phyloP scores from a whole-genome alignment of 1,140 invertebrate genomes.

The Eriocheir sinensis region DNA sequence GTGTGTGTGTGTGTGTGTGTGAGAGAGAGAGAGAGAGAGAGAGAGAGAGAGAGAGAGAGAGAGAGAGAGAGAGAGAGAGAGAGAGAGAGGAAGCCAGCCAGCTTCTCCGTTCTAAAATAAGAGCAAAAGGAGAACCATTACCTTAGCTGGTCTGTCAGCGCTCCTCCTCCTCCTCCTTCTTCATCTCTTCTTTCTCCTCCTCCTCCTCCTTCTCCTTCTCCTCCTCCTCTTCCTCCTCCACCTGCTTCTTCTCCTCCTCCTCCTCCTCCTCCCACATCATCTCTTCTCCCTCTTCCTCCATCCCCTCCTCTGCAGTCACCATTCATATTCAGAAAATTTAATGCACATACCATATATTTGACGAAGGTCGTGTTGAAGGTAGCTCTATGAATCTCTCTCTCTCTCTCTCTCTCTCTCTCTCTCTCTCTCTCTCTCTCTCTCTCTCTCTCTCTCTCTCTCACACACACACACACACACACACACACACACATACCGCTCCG shows the following conservation, averaged over 20 bases:
- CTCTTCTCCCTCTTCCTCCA: background rate
- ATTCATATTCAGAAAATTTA: background rate
- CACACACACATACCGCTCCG: too few relatives aligned
- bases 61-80: conserved; percentile 22
- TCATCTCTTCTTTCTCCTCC: background rate
- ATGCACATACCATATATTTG: background rate
- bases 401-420: conserved; percentile 22
- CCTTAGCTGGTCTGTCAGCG: background rate
- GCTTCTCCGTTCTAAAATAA: conserved; percentile 16
- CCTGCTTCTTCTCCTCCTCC: too few relatives aligned
- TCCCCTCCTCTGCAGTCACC: background rate
- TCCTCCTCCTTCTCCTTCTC: conserved; percentile 1
- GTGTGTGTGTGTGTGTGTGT: too few relatives aligned
- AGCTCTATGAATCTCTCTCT: background rate
- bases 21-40: background rate
- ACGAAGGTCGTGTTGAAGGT: background rate
- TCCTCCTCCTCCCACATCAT: background rate
- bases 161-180: background rate
- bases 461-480: background rate
- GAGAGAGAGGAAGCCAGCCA: background rate
- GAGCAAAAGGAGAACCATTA: conserved; percentile 5
- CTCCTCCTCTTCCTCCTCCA: conserved; percentile 37
- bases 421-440: conserved; percentile 22
- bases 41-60: conserved; percentile 22
- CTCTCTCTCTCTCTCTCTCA: background rate